Evolutionary conservation across 2,113 vertebrate species (phyloP).

Genomic region (Lagopus muta): DNA sequence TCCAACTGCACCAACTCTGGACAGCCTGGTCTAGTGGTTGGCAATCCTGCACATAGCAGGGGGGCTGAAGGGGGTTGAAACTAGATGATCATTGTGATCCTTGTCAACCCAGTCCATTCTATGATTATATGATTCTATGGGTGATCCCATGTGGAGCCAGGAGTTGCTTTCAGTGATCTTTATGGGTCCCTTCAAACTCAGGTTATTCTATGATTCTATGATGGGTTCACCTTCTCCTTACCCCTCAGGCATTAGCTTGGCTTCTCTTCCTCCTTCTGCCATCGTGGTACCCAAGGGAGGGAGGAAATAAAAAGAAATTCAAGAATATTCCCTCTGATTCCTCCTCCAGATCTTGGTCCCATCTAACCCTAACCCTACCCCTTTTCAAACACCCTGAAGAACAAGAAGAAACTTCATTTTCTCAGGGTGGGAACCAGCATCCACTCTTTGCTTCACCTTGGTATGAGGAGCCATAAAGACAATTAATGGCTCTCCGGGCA

Average conservation of each 20-base stretch:
- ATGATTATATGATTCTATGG: too few species aligned
- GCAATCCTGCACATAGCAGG: too few species aligned
- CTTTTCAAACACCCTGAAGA: not conserved
- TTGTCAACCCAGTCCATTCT: too few species aligned
- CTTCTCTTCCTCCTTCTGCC: not conserved
- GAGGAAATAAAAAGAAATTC: not conserved
- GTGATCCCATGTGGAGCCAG: too few species aligned
- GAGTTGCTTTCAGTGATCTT: too few species aligned
- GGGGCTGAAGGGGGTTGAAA: too few species aligned
- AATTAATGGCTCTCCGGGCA: not conserved
- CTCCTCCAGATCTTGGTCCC: not conserved
- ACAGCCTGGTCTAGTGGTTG: too few species aligned
- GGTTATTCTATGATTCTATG: too few species aligned
- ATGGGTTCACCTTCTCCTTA: not conserved
- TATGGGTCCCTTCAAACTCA: too few species aligned
- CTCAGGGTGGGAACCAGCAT: not conserved
- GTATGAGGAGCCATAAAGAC: not conserved
- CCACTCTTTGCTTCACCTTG: not conserved
- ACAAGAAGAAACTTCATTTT: not conserved
- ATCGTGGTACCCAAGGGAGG: fast-evolving
- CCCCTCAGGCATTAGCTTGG: not conserved
- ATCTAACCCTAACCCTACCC: not conserved
- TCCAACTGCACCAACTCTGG: not conserved
- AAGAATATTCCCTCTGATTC: not conserved
- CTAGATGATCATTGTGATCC: too few species aligned